These are phyloP conservation scores for Phyllostomus discolor DNA, from an alignment of 2,113 vertebrate species.

Conservation along the genomic window DNA sequence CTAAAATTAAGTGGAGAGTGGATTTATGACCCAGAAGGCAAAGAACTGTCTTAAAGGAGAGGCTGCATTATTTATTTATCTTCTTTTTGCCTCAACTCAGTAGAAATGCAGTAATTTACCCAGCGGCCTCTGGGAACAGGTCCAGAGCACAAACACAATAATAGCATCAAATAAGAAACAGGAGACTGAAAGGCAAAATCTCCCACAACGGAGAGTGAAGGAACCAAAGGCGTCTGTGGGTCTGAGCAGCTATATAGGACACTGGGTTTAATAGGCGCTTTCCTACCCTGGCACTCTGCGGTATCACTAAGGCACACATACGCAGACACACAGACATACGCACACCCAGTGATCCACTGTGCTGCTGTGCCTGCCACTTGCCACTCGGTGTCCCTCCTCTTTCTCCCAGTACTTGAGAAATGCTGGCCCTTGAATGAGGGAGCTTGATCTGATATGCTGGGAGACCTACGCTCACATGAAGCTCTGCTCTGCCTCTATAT, in stretches of 20 bases:
- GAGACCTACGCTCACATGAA: neutral
- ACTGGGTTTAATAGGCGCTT: neutral
- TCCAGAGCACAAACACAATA: constrained; percentile 30
- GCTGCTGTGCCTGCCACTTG: neutral
- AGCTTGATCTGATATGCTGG: neutral
- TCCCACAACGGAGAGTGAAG: neutral
- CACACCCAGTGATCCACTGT: no score
- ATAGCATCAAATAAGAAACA: neutral
- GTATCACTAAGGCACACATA: neutral
- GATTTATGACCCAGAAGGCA: neutral
- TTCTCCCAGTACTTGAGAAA: neutral
- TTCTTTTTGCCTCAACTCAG: constrained; percentile 12
- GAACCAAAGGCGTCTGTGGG: neutral
- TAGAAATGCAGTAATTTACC: constrained; percentile 16
- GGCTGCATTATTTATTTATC: constrained; percentile 28
- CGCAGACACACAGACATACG: neutral
- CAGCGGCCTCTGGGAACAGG: neutral
- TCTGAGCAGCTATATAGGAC: neutral
- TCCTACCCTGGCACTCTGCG: neutral
- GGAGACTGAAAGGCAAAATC: neutral
- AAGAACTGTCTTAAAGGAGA: neutral
- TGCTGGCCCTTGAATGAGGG: neutral
- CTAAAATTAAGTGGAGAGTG: neutral
- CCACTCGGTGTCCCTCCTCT: neutral
- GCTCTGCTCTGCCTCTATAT: neutral